Evolutionary conservation across 2,888 invertebrate species (phyloP), one percentile per base, ranked within the genome.

Genomic region (Drosophila stalkeri): DNA sequence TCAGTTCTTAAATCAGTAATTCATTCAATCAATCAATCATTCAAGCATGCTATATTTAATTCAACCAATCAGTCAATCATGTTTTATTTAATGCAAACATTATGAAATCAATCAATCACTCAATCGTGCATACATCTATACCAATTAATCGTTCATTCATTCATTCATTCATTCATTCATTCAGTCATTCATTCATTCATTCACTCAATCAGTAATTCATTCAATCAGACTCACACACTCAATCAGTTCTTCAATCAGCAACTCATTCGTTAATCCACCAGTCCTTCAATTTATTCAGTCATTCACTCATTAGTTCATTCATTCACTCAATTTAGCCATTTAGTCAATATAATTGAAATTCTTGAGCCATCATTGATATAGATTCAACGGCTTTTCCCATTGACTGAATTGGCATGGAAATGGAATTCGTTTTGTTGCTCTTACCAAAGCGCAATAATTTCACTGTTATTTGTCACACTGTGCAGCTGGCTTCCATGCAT

Each of bases 401-500:
- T 27, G 12, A 11, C 33, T n/a, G n/a, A 12, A 20, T 18, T 27
- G 23, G 16, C 11, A 31, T 47, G 6, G 6, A 39, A 27, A 16
- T 23, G 39, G 11, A 23, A 23, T 23, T 23, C 16, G 20, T n/a
- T 31, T 18, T 43, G 14, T 9, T 14, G 43, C 18, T 31, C 18
- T 9, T 43, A 9, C 4, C 41, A 14, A 43, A 6, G 20, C 33
- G 23, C 33, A 56, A 56, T 33, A 33, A 56, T 33, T 35, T 39
- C 1, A 11, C 33, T 33, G 7, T 23, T 43, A 33, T 43, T 43
- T 31, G 56, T 20, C 56, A 56, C 56, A 56, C 56, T 56, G 31
- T 56, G 41, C 56, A 31, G 54, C 27, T 55, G 16, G 9, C 27
- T 47, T 1, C 8, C 23, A 47, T n/a, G 31, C 18, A 18, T n/a